phyloP scores from a whole-genome alignment of 2,113 vertebrate species.

The Cettia cetti region DNA sequence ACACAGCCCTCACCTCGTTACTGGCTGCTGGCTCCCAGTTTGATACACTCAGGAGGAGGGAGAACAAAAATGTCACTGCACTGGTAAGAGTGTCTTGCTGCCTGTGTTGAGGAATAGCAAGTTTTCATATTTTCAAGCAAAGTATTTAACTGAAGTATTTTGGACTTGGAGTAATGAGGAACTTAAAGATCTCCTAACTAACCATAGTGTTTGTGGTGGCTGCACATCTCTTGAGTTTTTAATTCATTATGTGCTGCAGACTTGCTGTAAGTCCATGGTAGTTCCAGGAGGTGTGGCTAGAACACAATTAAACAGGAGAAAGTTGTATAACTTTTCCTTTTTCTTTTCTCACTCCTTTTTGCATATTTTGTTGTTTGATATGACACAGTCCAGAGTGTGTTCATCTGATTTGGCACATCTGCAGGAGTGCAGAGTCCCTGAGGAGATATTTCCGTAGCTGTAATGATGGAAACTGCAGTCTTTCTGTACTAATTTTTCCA shows the following conservation, averaged over 20 bases:
- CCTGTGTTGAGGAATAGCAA: background rate
- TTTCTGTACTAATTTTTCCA: background rate
- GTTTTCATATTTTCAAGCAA: background rate
- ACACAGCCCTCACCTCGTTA: constrained; percentile 83
- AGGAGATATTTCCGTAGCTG: background rate
- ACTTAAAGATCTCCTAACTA: background rate
- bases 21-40: constrained; percentile 92
- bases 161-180: background rate
- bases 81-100: constrained; percentile 72
- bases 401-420: background rate
- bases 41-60: constrained; percentile 88
- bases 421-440: background rate
- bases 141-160: background rate
- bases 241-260: background rate
- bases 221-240: background rate
- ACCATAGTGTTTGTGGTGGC: accelerated
- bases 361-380: background rate
- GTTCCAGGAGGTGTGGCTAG: background rate
- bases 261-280: background rate
- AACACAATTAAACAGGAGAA: background rate
- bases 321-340: background rate
- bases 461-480: background rate
- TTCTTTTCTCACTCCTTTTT: background rate
- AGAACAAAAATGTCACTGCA: constrained; percentile 86
- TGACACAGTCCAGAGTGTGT: background rate